Evolutionary conservation across 2,888 invertebrate genomes (phyloP).

Genomic region (Pediacus dermestoides): DNA sequence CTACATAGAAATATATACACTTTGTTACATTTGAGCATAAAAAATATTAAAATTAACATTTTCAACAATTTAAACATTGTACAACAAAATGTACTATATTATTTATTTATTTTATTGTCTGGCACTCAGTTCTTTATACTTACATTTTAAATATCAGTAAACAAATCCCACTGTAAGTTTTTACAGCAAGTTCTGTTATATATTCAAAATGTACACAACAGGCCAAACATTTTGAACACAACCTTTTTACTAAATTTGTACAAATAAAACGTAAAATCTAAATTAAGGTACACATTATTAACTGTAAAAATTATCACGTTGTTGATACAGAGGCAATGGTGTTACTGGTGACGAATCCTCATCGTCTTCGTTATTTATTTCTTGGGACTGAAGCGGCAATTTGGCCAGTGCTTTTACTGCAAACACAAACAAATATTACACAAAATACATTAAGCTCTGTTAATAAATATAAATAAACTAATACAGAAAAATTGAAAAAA

Average conservation of each 20-base stretch:
- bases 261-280: constrained; percentile 31
- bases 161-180: constrained; percentile 16
- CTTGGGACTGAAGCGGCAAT: constrained; percentile 57
- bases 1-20: background rate
- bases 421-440: constrained; percentile 10
- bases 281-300: constrained; percentile 26
- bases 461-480: constrained; percentile 1
- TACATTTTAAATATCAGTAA: constrained; percentile 30
- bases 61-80: too few relatives aligned
- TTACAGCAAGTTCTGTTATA: constrained; percentile 17
- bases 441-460: background rate
- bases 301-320: constrained; percentile 77
- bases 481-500: constrained; percentile 22
- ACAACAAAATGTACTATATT: background rate
- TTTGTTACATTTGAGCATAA: background rate
- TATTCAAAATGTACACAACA: constrained; percentile 32
- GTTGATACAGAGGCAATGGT: constrained; percentile 79
- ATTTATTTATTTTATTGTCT: constrained; percentile 45
- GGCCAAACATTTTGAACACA: constrained; percentile 39
- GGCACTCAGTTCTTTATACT: constrained; percentile 40
- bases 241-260: constrained; percentile 42
- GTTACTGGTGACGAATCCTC: constrained; percentile 74
- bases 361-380: constrained; percentile 57
- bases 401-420: constrained; percentile 69
- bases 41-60: background rate